Conservation (phyloP, 2,888 invertebrate species). For the Nephrotoma flavescens region DNA sequence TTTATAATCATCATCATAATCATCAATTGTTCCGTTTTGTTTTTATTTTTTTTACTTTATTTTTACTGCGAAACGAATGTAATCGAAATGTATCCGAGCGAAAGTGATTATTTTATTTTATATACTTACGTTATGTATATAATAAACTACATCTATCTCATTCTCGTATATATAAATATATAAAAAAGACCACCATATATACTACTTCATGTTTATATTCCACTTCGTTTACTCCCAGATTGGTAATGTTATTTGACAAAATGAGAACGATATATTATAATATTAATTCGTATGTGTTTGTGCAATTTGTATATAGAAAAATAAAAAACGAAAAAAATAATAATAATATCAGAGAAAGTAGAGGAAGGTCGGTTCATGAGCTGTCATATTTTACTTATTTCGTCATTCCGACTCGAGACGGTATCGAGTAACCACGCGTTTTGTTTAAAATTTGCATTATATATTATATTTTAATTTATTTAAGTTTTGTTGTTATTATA, state of each 20-base stretch:
- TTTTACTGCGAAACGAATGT: not conserved
- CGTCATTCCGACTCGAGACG: constrained; percentile 22
- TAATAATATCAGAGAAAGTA: constrained; percentile 12
- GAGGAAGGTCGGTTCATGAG: constrained; percentile 17
- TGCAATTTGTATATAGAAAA: not conserved
- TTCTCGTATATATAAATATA: not conserved
- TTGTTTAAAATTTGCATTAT: not conserved
- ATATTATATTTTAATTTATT: constrained; percentile 1
- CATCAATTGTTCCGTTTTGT: not conserved
- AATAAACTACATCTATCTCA: not conserved
- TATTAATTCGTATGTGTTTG: not conserved
- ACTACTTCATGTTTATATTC: not conserved
- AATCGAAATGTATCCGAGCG: not conserved
- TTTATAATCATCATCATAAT: not conserved
- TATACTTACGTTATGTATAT: not conserved
- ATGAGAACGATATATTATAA: not conserved
- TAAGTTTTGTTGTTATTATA: not conserved
- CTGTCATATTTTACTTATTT: constrained; percentile 17
- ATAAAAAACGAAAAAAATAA: not conserved
- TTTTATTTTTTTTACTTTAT: not conserved
- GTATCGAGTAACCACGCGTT: constrained; percentile 20
- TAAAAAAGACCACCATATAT: not conserved
- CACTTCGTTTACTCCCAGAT: not conserved
- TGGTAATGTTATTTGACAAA: not conserved
- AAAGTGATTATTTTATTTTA: not conserved